Percentiles rank a stretch among this genome's conserved stretches.
These are phyloP conservation scores for Oreonectes daqikongensis DNA, from an alignment of 2,797 vertebrate species.

Conservation along the genomic window DNA sequence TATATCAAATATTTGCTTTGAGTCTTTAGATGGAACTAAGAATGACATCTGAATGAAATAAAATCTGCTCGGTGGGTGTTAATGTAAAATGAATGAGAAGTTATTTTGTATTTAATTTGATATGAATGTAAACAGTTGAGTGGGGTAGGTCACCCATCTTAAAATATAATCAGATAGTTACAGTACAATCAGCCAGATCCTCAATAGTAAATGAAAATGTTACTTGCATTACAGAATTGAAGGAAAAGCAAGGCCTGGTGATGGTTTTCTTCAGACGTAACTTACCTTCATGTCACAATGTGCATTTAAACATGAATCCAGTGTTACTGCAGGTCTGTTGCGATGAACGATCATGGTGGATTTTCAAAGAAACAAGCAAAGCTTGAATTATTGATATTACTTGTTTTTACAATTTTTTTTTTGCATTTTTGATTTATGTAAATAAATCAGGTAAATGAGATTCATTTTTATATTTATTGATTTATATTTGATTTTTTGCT, in stretches of 20 bases:
- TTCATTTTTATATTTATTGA: slow-evolving; percentile 36
- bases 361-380: background rate
- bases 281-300: background rate
- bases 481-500: slow-evolving; percentile 25
- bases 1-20: background rate
- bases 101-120: background rate
- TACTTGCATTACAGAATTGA: background rate
- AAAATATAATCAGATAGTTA: background rate
- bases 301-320: background rate
- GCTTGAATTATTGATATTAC: slow-evolving; percentile 10
- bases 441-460: background rate
- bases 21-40: background rate
- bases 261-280: background rate
- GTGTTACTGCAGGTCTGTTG: slow-evolving; percentile 3
- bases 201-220: too few relatives aligned
- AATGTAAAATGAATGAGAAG: background rate
- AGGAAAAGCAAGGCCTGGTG: background rate
- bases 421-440: too few relatives aligned
- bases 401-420: too few relatives aligned
- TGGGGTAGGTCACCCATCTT: background rate
- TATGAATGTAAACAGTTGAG: background rate
- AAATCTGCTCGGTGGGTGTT: background rate
- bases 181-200: background rate
- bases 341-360: background rate
- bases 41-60: background rate